Conservation (phyloP, 2,113 vertebrate species). For the Rhea americana region DNA sequence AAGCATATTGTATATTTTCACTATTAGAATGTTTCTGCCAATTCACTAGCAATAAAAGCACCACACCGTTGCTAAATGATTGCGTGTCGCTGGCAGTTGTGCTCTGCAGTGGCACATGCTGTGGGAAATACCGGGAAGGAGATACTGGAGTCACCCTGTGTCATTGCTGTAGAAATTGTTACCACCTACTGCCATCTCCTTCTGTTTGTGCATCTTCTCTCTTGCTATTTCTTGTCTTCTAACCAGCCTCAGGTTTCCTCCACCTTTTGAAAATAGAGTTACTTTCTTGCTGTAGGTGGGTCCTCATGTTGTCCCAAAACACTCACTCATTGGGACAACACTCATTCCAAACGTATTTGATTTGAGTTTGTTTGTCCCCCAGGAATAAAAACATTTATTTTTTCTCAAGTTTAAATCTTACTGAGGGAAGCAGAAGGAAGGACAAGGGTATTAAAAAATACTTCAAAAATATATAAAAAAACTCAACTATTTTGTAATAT, state of each 20-base stretch:
- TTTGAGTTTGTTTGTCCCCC: neutral
- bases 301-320: neutral
- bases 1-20: neutral
- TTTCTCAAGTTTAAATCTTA: neutral
- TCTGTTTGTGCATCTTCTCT: neutral
- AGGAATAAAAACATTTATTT: neutral
- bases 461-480: neutral
- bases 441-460: neutral
- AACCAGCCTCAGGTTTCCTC: neutral
- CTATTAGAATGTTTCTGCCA: neutral
- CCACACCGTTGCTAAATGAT: neutral
- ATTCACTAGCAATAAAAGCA: neutral
- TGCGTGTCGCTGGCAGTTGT: accelerated
- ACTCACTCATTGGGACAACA: too few relatives aligned
- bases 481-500: neutral
- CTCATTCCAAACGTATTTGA: neutral
- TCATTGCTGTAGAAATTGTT: neutral
- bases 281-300: neutral
- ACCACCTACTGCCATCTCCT: neutral
- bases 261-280: neutral
- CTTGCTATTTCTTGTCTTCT: neutral
- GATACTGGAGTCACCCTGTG: too few relatives aligned
- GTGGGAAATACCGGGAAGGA: neutral
- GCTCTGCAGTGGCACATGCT: neutral
- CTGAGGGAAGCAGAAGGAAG: neutral